Conservation (phyloP, 2,888 invertebrate genomes). For the Rhagonycha lutea region DNA sequence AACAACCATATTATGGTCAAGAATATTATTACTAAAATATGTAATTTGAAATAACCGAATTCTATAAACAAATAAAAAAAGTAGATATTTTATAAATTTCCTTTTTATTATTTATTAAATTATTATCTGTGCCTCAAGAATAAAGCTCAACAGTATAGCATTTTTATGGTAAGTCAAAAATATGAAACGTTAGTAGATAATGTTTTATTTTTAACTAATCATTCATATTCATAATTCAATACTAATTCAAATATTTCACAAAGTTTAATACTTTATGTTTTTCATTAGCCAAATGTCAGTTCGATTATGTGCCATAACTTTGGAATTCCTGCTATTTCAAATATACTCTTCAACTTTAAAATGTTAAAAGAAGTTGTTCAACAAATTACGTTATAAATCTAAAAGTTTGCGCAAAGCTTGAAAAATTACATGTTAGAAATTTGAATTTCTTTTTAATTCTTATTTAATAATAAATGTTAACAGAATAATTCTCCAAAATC, state of each 20-base stretch:
- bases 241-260: neutral
- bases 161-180: neutral
- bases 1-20: neutral
- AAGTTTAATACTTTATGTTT: neutral
- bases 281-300: neutral
- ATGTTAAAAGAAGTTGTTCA: neutral
- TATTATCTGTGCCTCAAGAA: no score
- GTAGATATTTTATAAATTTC: no score
- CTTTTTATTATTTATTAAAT: neutral
- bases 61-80: neutral
- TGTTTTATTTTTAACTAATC: neutral
- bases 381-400: neutral
- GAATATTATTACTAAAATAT: neutral
- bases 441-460: neutral
- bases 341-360: neutral
- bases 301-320: neutral
- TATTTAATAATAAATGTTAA: neutral
- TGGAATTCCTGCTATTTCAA: neutral
- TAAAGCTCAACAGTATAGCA: no score
- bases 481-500: neutral
- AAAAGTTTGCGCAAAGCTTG: neutral
- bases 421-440: neutral
- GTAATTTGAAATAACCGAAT: neutral
- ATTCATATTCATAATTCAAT: neutral
- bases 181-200: neutral